Conservation (phyloP, 2,113 vertebrate genomes). For the Bos indicus region DNA sequence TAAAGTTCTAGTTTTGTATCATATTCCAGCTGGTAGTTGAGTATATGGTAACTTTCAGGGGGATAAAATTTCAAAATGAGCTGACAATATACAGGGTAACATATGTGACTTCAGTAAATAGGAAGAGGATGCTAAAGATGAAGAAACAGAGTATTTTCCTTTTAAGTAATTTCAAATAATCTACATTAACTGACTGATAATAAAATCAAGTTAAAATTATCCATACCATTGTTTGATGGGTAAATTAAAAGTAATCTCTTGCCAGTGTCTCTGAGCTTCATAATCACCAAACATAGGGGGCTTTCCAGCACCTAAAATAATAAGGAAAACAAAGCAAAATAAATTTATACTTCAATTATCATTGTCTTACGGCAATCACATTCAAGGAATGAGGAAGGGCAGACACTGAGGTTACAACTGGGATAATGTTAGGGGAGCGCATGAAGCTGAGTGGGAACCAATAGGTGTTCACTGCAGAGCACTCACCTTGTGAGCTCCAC, state of each 20-base stretch:
- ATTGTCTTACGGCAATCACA: background rate
- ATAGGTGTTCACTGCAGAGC: background rate
- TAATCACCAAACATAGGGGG: conserved; percentile 97
- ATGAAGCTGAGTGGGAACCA: no score
- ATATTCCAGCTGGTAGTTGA: background rate
- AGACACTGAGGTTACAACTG: background rate
- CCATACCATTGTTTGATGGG: conserved; percentile 91
- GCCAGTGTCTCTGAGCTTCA: conserved; percentile 99
- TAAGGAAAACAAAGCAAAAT: conserved; percentile 5
- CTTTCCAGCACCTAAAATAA: conserved; percentile 88
- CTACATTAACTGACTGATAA: background rate
- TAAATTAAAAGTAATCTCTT: conserved; percentile 95
- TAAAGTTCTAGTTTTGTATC: background rate
- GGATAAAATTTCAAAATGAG: background rate
- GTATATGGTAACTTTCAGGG: background rate
- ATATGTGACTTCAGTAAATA: background rate
- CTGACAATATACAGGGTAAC: background rate
- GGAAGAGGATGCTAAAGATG: background rate
- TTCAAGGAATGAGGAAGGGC: background rate
- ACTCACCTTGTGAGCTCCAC: background rate
- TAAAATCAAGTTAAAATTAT: conserved; percentile 16
- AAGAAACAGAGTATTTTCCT: background rate
- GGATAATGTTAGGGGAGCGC: background rate
- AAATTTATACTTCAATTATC: background rate
- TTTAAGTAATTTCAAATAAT: conserved; percentile 13